Percentiles rank a stretch among this genome's conserved stretches.
phyloP scores from a whole-genome alignment of 2,888 invertebrate species.

The Hedya salicella region DNA sequence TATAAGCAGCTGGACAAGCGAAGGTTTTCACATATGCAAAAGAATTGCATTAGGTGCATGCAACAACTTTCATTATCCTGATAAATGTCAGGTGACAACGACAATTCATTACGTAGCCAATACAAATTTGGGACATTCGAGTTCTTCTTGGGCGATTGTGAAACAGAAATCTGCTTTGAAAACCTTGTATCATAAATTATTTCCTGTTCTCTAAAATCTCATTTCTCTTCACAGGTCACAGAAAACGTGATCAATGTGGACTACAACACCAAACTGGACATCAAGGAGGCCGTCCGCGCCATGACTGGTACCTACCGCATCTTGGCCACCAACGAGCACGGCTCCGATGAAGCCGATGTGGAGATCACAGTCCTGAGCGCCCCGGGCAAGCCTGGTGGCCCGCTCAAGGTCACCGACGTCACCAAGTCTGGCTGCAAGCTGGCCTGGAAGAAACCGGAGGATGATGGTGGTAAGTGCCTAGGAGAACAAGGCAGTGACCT shows the following conservation, averaged over 20 bases:
- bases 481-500: too few species aligned
- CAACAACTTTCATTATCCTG: too few species aligned
- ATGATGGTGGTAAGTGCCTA: conserved; percentile 91
- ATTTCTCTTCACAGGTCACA: conserved; percentile 76
- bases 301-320: conserved; percentile 97
- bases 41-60: too few species aligned
- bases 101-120: too few species aligned
- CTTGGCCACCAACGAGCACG: conserved; percentile 95
- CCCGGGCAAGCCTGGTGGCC: conserved; percentile 95
- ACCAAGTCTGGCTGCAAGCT: conserved; percentile 96
- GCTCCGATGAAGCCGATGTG: conserved; percentile 96
- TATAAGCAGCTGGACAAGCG: too few species aligned
- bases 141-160: too few species aligned
- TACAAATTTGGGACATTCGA: too few species aligned
- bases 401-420: conserved; percentile 94
- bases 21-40: too few species aligned
- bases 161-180: too few species aligned
- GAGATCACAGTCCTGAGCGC: conserved; percentile 95
- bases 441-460: conserved; percentile 97
- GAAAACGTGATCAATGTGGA: conserved; percentile 93
- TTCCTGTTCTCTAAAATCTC: neutral
- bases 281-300: conserved; percentile 91
- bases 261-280: conserved; percentile 94
- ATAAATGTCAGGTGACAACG: too few species aligned
- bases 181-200: too few species aligned